phyloP scores from a whole-genome alignment of 2,888 invertebrate species.

The Plusia festucae region DNA sequence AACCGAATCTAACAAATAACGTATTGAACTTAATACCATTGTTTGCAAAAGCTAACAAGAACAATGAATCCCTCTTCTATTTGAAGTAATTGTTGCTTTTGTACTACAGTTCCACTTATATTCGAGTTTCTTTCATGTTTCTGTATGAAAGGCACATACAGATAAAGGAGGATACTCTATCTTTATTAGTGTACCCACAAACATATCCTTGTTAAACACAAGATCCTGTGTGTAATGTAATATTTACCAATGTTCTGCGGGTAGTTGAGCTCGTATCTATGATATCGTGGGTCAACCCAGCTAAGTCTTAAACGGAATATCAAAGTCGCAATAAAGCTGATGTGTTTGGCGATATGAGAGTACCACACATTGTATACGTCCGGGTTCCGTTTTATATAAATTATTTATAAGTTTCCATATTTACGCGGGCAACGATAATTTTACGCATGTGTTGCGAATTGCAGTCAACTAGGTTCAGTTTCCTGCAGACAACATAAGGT shows the following conservation, averaged over 20 bases:
- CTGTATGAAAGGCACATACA: constrained; percentile 10
- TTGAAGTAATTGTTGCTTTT: constrained; percentile 16
- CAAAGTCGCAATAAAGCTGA: constrained; percentile 48
- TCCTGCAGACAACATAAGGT: constrained; percentile 38
- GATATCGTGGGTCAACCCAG: constrained; percentile 28
- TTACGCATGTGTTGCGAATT: constrained; percentile 42
- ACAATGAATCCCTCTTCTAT: constrained; percentile 13
- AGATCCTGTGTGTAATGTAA: constrained; percentile 33
- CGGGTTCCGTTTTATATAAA: constrained; percentile 32
- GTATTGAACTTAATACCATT: background rate
- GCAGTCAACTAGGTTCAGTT: constrained; percentile 29
- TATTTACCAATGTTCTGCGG: constrained; percentile 38
- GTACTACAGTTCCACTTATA: constrained; percentile 12
- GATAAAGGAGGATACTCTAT: constrained; percentile 8
- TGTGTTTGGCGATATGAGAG: constrained; percentile 40
- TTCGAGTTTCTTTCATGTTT: constrained; percentile 13
- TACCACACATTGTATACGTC: constrained; percentile 26
- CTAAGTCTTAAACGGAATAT: constrained; percentile 49
- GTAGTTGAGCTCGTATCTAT: constrained; percentile 16
- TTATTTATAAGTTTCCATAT: constrained; percentile 44
- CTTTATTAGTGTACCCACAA: constrained; percentile 24
- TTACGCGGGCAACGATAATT: constrained; percentile 32
- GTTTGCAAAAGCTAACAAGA: background rate
- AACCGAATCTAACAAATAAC: background rate
- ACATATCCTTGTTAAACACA: constrained; percentile 24